Percentiles rank a stretch among this genome's conserved stretches.
These are phyloP conservation scores for Apostichopus parvimensis DNA, from an alignment of 35 echinoderm and acorn worm species.

Conservation along the genomic window DNA sequence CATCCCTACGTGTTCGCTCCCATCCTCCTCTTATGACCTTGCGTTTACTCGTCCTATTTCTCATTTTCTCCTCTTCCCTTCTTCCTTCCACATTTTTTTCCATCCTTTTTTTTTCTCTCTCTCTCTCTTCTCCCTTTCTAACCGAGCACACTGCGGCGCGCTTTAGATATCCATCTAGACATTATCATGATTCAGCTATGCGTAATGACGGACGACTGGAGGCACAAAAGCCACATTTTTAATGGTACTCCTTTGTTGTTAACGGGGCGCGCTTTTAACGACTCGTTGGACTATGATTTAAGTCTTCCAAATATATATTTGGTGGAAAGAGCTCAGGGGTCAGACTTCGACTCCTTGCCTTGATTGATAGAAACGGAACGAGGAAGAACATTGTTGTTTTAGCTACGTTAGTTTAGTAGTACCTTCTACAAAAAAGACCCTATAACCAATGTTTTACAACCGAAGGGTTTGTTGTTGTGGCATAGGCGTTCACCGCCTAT, in stretches of 20 bases:
- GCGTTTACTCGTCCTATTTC: not conserved
- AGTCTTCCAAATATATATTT: not conserved
- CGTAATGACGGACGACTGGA: constrained; percentile 24
- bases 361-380: not conserved
- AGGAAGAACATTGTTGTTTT: not conserved
- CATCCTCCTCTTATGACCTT: not conserved
- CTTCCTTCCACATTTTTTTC: not conserved
- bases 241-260: constrained; percentile 16
- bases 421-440: not conserved
- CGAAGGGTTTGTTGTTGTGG: constrained; percentile 2
- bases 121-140: not conserved
- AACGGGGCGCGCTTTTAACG: not conserved
- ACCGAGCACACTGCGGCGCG: not conserved
- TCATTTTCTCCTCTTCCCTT: not conserved
- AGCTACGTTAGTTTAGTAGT: not conserved
- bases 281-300: not conserved
- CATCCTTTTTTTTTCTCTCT: not conserved
- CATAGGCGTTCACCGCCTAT: not conserved
- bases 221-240: constrained; percentile 26
- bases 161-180: constrained; percentile 12
- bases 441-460: not conserved
- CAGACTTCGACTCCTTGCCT: not conserved
- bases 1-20: not conserved
- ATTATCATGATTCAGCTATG: constrained; percentile 7
- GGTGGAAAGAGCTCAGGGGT: not conserved